Percentiles rank a stretch among this genome's conserved stretches.
phyloP scores from a whole-genome alignment of 2,113 vertebrate species.

The Alligator sinensis region DNA sequence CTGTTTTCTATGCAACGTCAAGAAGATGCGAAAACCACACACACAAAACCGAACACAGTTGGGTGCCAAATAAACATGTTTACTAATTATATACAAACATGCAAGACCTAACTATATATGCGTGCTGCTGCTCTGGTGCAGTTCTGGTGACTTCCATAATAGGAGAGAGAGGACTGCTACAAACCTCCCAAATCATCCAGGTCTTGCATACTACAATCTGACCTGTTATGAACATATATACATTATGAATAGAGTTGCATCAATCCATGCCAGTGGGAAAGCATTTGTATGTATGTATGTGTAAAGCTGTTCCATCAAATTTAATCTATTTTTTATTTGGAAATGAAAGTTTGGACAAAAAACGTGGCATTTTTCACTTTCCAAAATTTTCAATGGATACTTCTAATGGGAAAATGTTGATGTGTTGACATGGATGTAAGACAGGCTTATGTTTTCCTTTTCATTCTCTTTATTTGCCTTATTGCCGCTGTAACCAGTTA shows the following conservation, averaged over 20 bases:
- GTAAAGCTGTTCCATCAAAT: not conserved
- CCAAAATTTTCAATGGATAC: not conserved
- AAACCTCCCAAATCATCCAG: not conserved
- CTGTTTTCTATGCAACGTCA: not conserved
- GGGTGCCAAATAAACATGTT: not conserved
- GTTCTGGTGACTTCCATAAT: not conserved
- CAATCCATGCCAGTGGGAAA: not conserved
- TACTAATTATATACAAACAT: not conserved
- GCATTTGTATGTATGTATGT: not conserved
- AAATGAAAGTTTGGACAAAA: not conserved
- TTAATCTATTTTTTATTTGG: not conserved
- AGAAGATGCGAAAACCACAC: fast-evolving
- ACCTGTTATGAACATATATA: not conserved
- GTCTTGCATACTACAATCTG: not conserved
- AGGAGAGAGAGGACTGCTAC: not conserved
- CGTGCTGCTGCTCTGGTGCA: not conserved
- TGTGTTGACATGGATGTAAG: not conserved
- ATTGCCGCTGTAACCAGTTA: not conserved
- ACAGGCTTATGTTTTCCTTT: not conserved
- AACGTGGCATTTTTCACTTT: not conserved
- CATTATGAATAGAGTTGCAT: not conserved
- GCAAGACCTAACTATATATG: not conserved
- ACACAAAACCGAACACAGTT: not conserved
- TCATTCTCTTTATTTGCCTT: not conserved
- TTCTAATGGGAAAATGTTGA: not conserved